Evolutionary conservation across 2,113 vertebrate species (phyloP).

Genomic region (Callipepla squamata): DNA sequence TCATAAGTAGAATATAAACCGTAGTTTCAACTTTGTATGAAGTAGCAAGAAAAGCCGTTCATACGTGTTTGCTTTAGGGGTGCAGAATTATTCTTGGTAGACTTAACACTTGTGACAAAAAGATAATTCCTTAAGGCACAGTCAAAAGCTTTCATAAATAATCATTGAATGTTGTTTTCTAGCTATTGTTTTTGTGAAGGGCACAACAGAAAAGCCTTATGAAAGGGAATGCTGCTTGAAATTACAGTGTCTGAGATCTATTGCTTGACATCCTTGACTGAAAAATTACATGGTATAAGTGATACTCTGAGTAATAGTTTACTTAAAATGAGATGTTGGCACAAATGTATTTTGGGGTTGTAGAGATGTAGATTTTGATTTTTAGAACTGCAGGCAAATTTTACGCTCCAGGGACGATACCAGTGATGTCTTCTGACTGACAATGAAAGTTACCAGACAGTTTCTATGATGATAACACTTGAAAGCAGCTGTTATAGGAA

Average conservation of each 20-base stretch:
- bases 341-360: constrained; percentile 32
- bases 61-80: not conserved
- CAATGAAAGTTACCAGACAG: not conserved
- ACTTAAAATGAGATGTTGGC: constrained; percentile 60
- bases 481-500: not conserved
- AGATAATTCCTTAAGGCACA: not conserved
- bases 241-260: constrained; percentile 43
- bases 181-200: constrained; percentile 26
- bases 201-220: constrained; percentile 3
- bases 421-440: constrained; percentile 14
- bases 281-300: constrained; percentile 65
- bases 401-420: not conserved
- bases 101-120: not conserved
- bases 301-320: constrained; percentile 64
- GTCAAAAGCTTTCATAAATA: not conserved
- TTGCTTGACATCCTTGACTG: constrained; percentile 67
- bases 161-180: constrained; percentile 10
- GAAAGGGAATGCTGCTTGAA: constrained; percentile 28
- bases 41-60: not conserved
- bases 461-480: not conserved
- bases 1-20: constrained; percentile 10
- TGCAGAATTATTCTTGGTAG: not conserved
- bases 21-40: not conserved
- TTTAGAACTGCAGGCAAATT: not conserved
- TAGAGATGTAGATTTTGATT: constrained; percentile 9